A percentile compares a stretch with the other conserved stretches of the same genome.
Conservation (phyloP, 2,113 vertebrate genomes). For the Taxidea taxus region DNA sequence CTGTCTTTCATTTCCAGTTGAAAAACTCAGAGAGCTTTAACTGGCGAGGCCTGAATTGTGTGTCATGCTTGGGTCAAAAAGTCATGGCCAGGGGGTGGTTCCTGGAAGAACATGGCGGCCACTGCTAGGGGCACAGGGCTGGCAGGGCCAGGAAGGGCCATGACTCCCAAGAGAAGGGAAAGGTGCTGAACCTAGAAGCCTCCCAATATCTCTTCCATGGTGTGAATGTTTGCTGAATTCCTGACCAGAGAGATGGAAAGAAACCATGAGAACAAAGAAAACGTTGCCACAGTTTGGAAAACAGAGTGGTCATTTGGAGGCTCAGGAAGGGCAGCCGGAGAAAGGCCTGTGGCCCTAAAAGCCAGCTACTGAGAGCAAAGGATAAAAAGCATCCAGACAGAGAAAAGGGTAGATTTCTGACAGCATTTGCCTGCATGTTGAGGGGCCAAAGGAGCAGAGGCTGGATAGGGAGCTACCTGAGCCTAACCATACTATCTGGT, state of each 20-base stretch:
- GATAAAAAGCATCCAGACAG: not conserved
- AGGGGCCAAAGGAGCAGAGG: not conserved
- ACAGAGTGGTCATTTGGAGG: not conserved
- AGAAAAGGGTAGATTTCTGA: not conserved
- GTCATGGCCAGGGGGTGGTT: fast-evolving
- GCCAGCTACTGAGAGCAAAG: not conserved
- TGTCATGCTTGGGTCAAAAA: not conserved
- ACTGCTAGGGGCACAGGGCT: not conserved
- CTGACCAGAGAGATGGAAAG: not conserved
- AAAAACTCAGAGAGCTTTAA: not conserved
- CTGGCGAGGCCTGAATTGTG: not conserved
- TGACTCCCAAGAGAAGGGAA: not conserved
- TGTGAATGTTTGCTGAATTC: not conserved
- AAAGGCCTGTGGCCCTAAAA: not conserved
- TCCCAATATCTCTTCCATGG: not conserved
- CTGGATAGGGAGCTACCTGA: not conserved
- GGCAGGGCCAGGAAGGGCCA: not conserved
- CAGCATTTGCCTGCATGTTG: not conserved
- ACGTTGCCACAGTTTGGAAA: not conserved
- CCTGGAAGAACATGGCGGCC: not conserved
- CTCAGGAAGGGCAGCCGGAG: not conserved
- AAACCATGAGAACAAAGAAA: not conserved
- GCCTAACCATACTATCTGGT: not conserved
- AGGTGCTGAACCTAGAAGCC: not conserved
- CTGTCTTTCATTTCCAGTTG: not conserved